Evolutionary conservation across 2,113 vertebrate genomes (phyloP).

Genomic region (Vulpes lagopus): DNA sequence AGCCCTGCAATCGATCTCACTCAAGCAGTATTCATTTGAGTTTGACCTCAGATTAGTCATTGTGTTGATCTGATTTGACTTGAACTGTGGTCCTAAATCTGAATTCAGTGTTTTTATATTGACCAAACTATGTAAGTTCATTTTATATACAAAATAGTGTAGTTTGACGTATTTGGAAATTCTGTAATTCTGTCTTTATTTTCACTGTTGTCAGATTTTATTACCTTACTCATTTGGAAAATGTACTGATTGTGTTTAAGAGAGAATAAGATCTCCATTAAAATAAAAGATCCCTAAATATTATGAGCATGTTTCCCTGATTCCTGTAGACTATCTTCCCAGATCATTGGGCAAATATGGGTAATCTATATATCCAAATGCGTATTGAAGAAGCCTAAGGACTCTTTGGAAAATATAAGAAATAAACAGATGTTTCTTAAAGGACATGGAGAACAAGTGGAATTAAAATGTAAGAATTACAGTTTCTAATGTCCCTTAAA

Average conservation of each 20-base stretch:
- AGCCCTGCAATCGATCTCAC: neutral
- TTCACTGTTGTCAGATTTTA: neutral
- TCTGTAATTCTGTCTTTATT: constrained; percentile 37
- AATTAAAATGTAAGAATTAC: neutral
- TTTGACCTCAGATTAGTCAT: neutral
- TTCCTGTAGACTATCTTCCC: neutral
- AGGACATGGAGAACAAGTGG: neutral
- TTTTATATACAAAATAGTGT: neutral
- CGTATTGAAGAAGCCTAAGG: neutral
- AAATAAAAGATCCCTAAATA: constrained; percentile 5
- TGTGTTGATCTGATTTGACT: neutral
- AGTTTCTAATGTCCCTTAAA: neutral
- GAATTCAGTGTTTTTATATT: neutral
- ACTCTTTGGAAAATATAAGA: neutral
- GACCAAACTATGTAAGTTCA: neutral
- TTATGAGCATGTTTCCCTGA: neutral
- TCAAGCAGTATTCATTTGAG: neutral
- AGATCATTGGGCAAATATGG: neutral
- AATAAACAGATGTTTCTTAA: neutral
- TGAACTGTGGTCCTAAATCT: neutral
- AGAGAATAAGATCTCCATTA: neutral
- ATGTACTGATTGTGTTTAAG: neutral
- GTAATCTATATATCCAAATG: neutral
- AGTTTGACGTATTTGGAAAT: neutral
- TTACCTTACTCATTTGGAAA: neutral